Evolutionary conservation across 2,797 vertebrate species (phyloP), one percentile per base, ranked within the genome.

Genomic region (Rhinatrema bivittatum): DNA sequence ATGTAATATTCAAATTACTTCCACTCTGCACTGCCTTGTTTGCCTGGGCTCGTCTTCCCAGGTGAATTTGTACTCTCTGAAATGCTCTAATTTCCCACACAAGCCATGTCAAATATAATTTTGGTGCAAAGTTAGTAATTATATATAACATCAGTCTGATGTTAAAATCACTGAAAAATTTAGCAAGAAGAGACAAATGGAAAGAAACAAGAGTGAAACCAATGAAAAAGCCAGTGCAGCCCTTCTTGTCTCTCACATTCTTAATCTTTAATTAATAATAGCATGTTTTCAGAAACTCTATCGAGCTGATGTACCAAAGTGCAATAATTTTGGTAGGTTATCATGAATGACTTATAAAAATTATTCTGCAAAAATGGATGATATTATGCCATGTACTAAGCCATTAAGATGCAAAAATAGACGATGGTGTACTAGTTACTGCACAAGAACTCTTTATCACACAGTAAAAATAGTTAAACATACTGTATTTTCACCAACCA

Each of bases 161-260:
- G 88, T 87, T 89, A 84, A 93, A 90, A 88, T 89, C 87, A 89
- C 86, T 96, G 84, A 93, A 87, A 97, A 91, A 96, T 96, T 94
- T 91, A 94, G 91, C 84, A 90, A 88, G 84, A 80, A 84, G 86
- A 91, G 87, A 88, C 87, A 87, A 87, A 90, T 82, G 82, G 84
- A 91, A 74, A 90, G 92, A 92, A 93, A 79, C 69, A 78, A 76
- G 85, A 86, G 85, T 72, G 87, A 93, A 91, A 91, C 90, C 87
- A 86, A 84, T 68, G 84, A 89, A 92, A 80, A 59, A 81, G 73
- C 86, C 84, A 58, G 68, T 69, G 72, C 63, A 15, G 64, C 68
- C 76, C 50, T 29, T 78, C 36, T 30, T 28, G n/a, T 34, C 46
- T 42, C 39, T 23, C 76, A 72, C 86, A 88, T 89, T 90, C 87